Evolutionary conservation across 1,140 invertebrate species (phyloP), one percentile per base, ranked within the genome.

Genomic region (Pseudoatta argentina): DNA sequence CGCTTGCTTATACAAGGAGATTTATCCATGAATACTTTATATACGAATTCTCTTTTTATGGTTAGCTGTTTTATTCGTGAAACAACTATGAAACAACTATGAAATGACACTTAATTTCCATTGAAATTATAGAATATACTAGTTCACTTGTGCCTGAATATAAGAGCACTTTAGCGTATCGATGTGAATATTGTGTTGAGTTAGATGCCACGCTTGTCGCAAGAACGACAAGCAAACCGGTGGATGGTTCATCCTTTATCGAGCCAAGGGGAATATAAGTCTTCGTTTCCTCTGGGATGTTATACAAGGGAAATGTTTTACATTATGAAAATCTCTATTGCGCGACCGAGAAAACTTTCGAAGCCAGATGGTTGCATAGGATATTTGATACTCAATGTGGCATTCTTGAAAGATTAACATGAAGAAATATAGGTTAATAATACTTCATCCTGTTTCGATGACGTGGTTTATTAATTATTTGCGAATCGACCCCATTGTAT

Each of bases 281-380:
- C 72, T 55, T 85, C 73, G 79, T 83, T 73, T 83, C 55, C 55
- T 48, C 44, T 14, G 61, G 21, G 61, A 76, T 85, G 73, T 83
- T 83, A 61, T 83, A 75, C 30, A 64, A n/a, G 51, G 24, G 10
- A 66, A 48, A 76, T 59, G 79, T 83, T 63, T 51, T 85, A 78
- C 55, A 78, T 78, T 66, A 85, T 78, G 63, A 78, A 85, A 78
- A 85, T 66, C 51, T 85, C 48, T 77, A 78, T 85, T 57, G 79
- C 55, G 39, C 71, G 21, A 57, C n/a, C 48, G 16, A 30, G 57
- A 48, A 81, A 81, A 81, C 34, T 81, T 71, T 59, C 5, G 55
- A 82, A 71, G 24, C 48, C 14, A 59, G 34, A 72, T 57, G 48
- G 21, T 16, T 51, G n/a, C 61, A 21, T 44, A 48, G 18, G 24